These are phyloP conservation scores for Thera obeliscata DNA, from an alignment of 2,888 invertebrate genomes.

Conservation along the genomic window DNA sequence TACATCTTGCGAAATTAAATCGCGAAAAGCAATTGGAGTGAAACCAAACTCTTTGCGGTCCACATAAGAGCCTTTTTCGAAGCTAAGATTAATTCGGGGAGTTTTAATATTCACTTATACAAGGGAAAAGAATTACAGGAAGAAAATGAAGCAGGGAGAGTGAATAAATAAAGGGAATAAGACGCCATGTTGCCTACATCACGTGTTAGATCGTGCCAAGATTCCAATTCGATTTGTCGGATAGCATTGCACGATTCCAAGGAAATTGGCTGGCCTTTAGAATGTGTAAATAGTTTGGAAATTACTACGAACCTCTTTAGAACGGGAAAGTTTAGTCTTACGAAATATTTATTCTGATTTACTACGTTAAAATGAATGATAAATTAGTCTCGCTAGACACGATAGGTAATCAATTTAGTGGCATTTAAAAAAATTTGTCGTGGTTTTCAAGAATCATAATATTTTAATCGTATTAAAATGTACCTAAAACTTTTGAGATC, in stretches of 20 bases:
- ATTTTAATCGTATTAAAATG: too few species aligned
- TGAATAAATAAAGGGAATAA: conserved; percentile 75
- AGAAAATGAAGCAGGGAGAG: conserved; percentile 78
- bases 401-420: too few species aligned
- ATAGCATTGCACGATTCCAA: conserved; percentile 59
- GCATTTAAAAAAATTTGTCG: too few species aligned
- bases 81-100: conserved; percentile 54
- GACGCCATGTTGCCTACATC: conserved; percentile 69
- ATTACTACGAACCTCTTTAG: conserved; percentile 22
- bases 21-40: conserved; percentile 39
- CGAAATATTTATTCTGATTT: not conserved
- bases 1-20: conserved; percentile 60
- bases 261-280: conserved; percentile 69
- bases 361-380: too few species aligned
- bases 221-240: conserved; percentile 75
- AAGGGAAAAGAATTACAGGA: conserved; percentile 80
- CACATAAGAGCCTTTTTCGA: conserved; percentile 50
- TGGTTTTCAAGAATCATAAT: too few species aligned
- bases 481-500: too few species aligned
- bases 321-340: not conserved
- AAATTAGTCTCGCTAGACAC: too few species aligned
- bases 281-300: conserved; percentile 70
- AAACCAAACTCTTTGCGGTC: conserved; percentile 53
- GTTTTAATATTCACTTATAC: conserved; percentile 81
- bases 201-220: conserved; percentile 73